A percentile compares a stretch with the other conserved stretches of the same genome.
Conservation (phyloP, 2,113 vertebrate species). For the Anolis sagrei region DNA sequence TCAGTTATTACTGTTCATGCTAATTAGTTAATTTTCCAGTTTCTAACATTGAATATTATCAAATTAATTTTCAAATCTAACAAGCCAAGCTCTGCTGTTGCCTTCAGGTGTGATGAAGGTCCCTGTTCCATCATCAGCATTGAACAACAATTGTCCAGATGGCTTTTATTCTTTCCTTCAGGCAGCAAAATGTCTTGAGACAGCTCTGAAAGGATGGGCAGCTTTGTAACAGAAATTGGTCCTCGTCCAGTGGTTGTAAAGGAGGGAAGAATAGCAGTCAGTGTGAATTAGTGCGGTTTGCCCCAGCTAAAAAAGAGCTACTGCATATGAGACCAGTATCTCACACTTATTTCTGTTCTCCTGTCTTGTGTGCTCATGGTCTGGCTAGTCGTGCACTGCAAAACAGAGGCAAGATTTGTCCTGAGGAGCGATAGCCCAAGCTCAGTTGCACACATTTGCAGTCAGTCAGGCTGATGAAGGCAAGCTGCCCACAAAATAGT, state of each 20-base stretch:
- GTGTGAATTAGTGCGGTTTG: not conserved
- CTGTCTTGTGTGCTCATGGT: not conserved
- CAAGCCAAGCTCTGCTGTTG: too few species aligned
- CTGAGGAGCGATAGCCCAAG: not conserved
- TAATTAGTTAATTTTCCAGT: too few species aligned
- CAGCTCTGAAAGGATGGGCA: not conserved
- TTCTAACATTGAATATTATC: too few species aligned
- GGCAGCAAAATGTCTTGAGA: not conserved
- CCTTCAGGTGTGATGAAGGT: too few species aligned
- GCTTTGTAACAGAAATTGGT: not conserved
- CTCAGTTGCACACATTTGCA: conserved; percentile 6
- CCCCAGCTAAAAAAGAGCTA: not conserved
- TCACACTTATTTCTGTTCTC: not conserved
- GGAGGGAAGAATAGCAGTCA: not conserved
- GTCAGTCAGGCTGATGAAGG: conserved; percentile 1
- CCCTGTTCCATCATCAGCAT: too few species aligned
- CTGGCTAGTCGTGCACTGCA: not conserved
- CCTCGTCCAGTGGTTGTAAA: not conserved
- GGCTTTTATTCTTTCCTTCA: not conserved
- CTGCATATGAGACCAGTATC: not conserved
- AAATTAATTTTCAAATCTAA: too few species aligned
- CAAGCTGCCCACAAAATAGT: not conserved
- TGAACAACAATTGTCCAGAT: not conserved
- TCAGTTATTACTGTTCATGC: too few species aligned
- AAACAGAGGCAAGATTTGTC: conserved; percentile 2